phyloP scores from a whole-genome alignment of 2,113 vertebrate genomes.

The Neolamprologus variostigma region DNA sequence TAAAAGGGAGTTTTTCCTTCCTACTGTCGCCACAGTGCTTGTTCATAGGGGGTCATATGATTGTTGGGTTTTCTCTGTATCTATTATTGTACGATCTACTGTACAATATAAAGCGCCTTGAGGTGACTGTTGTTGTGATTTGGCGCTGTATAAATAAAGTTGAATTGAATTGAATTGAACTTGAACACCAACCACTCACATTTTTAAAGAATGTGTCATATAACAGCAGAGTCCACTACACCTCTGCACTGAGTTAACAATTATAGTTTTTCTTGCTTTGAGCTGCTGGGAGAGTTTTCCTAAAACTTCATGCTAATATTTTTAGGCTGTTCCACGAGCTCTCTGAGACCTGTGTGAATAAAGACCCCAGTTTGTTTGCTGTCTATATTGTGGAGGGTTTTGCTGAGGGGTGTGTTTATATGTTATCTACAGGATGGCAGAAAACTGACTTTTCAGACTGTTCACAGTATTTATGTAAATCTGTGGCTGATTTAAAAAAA shows the following conservation, averaged over 20 bases:
- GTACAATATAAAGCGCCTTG: no score
- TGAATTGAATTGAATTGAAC: not conserved
- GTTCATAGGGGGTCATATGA: no score
- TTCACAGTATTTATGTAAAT: not conserved
- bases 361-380: not conserved
- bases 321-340: not conserved
- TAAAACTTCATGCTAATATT: not conserved
- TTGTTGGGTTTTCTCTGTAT: no score
- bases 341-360: not conserved
- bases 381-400: not conserved
- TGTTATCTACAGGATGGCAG: not conserved
- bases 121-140: no score
- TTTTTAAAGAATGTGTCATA: not conserved
- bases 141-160: no score
- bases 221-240: not conserved
- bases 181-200: not conserved
- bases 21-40: no score
- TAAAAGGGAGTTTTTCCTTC: no score
- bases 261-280: not conserved
- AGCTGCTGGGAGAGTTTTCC: not conserved
- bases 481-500: not conserved
- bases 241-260: not conserved
- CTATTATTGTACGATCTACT: no score
- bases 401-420: not conserved
- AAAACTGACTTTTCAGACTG: not conserved